Evolutionary conservation across 2,888 invertebrate species (phyloP).

Genomic region (Melanostoma scalare): DNA sequence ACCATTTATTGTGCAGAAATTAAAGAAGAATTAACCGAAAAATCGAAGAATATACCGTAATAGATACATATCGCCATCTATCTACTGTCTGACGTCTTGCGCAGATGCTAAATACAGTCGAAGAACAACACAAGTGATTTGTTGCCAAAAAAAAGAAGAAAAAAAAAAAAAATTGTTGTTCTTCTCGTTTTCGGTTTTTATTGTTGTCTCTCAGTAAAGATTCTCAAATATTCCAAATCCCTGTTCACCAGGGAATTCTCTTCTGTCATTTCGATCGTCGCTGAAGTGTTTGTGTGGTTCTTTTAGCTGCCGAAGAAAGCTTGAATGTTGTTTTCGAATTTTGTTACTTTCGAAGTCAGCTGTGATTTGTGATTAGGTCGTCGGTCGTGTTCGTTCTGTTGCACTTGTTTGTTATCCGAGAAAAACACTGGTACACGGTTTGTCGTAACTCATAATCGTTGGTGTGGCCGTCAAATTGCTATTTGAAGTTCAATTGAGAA

Average conservation of each 20-base stretch:
- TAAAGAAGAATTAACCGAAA: slow-evolving; percentile 44
- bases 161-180: slow-evolving; percentile 13
- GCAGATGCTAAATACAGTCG: slow-evolving; percentile 49
- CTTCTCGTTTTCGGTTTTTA: slow-evolving; percentile 25
- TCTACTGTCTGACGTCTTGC: slow-evolving; percentile 44
- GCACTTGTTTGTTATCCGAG: slow-evolving; percentile 4
- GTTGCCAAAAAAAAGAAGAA: slow-evolving; percentile 23
- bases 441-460: slow-evolving; percentile 8
- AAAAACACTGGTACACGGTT: neutral
- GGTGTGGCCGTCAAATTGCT: slow-evolving; percentile 38
- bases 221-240: neutral
- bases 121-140: slow-evolving; percentile 33
- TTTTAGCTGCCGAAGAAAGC: neutral
- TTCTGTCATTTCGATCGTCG: slow-evolving; percentile 44
- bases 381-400: neutral
- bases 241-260: slow-evolving; percentile 2
- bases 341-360: neutral
- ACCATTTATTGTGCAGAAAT: slow-evolving; percentile 17
- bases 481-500: slow-evolving; percentile 42
- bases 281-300: slow-evolving; percentile 35
- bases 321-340: slow-evolving; percentile 1
- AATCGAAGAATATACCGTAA: slow-evolving; percentile 60
- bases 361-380: neutral
- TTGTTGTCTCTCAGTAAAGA: slow-evolving; percentile 46
- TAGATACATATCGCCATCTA: slow-evolving; percentile 59